phyloP scores from a whole-genome alignment of 2,113 vertebrate species.

The Spheniscus mendiculus region DNA sequence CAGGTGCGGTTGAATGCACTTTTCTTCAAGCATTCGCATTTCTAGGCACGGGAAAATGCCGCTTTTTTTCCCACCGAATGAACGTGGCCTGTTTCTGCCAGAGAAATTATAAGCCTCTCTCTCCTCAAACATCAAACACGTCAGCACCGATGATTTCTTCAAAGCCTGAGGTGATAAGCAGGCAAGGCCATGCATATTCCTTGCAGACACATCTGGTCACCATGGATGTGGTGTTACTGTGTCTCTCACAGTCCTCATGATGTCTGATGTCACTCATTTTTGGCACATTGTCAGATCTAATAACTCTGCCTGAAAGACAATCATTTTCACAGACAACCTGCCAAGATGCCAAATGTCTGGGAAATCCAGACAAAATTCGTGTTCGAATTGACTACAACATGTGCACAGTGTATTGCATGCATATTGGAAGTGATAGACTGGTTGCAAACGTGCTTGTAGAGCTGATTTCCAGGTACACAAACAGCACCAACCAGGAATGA shows the following conservation, averaged over 20 bases:
- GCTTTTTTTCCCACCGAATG: not conserved
- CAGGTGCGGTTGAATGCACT: not conserved
- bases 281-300: not conserved
- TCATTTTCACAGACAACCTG: not conserved
- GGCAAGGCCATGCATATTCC: not conserved
- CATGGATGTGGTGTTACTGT: not conserved
- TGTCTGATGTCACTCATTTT: not conserved
- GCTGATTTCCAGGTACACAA: not conserved
- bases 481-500: not conserved
- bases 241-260: not conserved
- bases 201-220: not conserved
- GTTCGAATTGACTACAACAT: not conserved
- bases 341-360: not conserved
- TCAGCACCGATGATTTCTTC: not conserved
- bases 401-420: not conserved
- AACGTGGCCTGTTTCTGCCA: not conserved
- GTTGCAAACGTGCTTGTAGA: fast-evolving
- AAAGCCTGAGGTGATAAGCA: not conserved
- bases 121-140: not conserved
- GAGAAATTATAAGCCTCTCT: not conserved
- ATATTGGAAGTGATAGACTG: not conserved
- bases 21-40: not conserved
- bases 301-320: not conserved
- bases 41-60: not conserved
- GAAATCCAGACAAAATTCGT: not conserved